Percentiles rank a stretch among this genome's conserved stretches.
These are phyloP conservation scores for Drosophila nasuta DNA, from an alignment of 1,140 invertebrate genomes.

Conservation along the genomic window DNA sequence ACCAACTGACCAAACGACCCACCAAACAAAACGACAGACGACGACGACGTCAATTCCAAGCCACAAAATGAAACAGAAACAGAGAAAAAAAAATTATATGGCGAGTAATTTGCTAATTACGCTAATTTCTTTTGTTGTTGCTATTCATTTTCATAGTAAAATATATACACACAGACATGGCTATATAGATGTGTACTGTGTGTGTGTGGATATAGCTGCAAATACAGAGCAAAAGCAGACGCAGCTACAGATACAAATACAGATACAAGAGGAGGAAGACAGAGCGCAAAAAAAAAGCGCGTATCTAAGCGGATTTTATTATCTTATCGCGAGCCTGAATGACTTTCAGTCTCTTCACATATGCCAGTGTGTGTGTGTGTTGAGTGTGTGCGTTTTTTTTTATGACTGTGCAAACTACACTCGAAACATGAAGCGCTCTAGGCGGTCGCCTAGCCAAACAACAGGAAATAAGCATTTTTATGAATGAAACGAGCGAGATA, in stretches of 20 bases:
- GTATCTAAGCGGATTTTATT: slow-evolving; percentile 83
- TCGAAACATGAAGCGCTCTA: slow-evolving; percentile 68
- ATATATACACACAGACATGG: slow-evolving; percentile 43
- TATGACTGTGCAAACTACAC: slow-evolving; percentile 72
- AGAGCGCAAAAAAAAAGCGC: slow-evolving; percentile 59
- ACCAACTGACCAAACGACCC: slow-evolving; percentile 41
- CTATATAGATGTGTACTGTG: slow-evolving; percentile 17
- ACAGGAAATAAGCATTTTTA: slow-evolving; percentile 83
- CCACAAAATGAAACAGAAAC: slow-evolving; percentile 57
- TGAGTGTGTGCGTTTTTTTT: slow-evolving; percentile 41
- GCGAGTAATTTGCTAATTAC: slow-evolving; percentile 81
- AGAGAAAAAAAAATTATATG: slow-evolving; percentile 27
- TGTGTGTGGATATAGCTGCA: slow-evolving; percentile 17
- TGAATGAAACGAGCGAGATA: slow-evolving; percentile 70
- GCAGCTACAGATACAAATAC: no score
- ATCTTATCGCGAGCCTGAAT: slow-evolving; percentile 75
- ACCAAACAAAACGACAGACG: slow-evolving; percentile 12
- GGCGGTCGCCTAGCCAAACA: slow-evolving; percentile 61
- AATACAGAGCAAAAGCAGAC: background rate
- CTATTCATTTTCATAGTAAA: slow-evolving; percentile 75
- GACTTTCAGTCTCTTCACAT: slow-evolving; percentile 49
- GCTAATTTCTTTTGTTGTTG: slow-evolving; percentile 81
- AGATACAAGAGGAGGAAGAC: slow-evolving; percentile 35
- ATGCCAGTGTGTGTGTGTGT: slow-evolving; percentile 26
- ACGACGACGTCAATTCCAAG: slow-evolving; percentile 70